Percentiles rank a stretch among this genome's conserved stretches.
Evolutionary conservation across 2,113 vertebrate genomes (phyloP).

Genomic region (Gymnobelideus leadbeateri): DNA sequence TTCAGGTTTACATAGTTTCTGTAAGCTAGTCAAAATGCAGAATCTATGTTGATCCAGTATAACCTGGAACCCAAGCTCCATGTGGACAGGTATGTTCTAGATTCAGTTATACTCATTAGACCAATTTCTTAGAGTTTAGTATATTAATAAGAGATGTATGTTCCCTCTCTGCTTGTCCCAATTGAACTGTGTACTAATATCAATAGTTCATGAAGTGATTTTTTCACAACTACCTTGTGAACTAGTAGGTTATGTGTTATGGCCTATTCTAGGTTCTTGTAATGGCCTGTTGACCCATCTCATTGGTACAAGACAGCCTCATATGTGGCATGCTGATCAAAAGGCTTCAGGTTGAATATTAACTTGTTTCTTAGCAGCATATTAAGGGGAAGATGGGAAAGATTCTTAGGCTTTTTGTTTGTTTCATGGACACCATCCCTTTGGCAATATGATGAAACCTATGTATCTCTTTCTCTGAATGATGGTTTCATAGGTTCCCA

Average conservation of each 20-base stretch:
- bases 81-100: neutral
- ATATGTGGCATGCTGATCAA: neutral
- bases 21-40: neutral
- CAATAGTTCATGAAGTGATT: neutral
- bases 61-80: neutral
- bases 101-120: neutral
- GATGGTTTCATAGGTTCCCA: neutral
- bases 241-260: neutral
- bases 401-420: neutral
- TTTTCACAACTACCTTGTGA: neutral
- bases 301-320: neutral
- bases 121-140: neutral
- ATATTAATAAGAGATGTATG: neutral
- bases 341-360: neutral
- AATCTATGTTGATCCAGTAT: neutral
- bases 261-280: neutral
- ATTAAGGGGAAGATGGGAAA: neutral
- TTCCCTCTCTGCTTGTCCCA: neutral
- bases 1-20: neutral
- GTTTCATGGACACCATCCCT: neutral
- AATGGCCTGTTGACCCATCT: neutral
- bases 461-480: neutral
- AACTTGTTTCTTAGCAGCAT: neutral
- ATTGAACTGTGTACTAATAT: neutral
- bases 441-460: neutral